Percentiles rank a stretch among this genome's conserved stretches.
Evolutionary conservation across 2,888 invertebrate species (phyloP).

Genomic region (Nymphalis urticae): DNA sequence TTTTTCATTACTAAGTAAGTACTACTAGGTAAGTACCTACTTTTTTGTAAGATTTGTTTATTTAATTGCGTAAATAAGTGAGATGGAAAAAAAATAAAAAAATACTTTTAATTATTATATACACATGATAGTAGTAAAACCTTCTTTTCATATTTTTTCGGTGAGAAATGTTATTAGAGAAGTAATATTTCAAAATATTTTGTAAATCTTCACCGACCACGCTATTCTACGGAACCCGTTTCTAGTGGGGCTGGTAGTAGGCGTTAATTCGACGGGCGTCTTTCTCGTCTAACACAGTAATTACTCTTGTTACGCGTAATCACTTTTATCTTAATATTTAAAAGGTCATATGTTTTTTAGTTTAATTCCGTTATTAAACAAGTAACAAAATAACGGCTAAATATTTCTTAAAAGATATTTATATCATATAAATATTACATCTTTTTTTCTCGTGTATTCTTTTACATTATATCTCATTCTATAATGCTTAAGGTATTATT

Average conservation of each 20-base stretch:
- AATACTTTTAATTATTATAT: too few species aligned
- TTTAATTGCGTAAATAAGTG: too few species aligned
- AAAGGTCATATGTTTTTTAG: not conserved
- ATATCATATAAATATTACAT: too few species aligned
- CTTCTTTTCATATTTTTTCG: too few species aligned
- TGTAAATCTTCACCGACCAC: not conserved
- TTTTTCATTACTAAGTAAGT: not conserved
- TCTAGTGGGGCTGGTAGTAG: conserved; percentile 19
- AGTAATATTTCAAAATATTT: not conserved
- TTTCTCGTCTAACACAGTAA: conserved; percentile 26
- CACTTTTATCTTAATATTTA: conserved; percentile 6
- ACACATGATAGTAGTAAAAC: too few species aligned
- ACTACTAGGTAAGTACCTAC: not conserved
- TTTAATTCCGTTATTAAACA: not conserved
- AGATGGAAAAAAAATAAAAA: too few species aligned
- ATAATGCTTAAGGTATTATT: too few species aligned
- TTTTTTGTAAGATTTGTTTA: not conserved
- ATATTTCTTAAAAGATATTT: too few species aligned
- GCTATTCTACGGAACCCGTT: conserved; percentile 8
- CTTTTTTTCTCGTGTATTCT: too few species aligned
- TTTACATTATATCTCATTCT: too few species aligned
- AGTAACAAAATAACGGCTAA: too few species aligned
- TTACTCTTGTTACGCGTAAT: conserved; percentile 24
- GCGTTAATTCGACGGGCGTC: conserved; percentile 28
- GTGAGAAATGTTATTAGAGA: too few species aligned